Evolutionary conservation across 2,113 vertebrate genomes (phyloP).

Genomic region (Hemichromis elongatus): DNA sequence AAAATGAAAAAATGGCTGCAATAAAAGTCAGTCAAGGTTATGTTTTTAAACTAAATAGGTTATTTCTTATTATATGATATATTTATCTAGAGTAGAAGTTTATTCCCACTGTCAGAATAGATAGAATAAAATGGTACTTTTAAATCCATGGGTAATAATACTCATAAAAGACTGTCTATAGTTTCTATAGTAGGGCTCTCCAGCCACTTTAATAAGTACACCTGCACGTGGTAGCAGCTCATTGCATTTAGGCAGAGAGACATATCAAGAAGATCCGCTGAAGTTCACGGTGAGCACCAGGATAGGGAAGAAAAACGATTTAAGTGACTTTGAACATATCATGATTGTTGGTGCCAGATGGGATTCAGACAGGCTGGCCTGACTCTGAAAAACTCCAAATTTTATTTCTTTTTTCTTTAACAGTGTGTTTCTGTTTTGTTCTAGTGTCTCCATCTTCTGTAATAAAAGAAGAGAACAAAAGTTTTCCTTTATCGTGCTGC

Average conservation of each 20-base stretch:
- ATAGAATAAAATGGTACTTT: too few species aligned
- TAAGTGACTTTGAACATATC: neutral
- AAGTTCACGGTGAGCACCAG: neutral
- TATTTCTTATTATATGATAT: neutral
- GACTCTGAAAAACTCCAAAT: neutral
- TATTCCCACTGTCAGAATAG: neutral
- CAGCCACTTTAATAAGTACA: neutral
- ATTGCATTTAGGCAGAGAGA: neutral
- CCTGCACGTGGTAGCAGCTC: neutral
- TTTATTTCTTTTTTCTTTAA: neutral
- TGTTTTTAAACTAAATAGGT: too few species aligned
- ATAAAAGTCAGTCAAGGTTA: too few species aligned
- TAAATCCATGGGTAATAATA: too few species aligned
- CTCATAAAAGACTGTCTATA: neutral
- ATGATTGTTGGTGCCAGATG: neutral
- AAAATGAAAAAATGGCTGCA: too few species aligned
- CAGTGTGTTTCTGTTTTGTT: neutral
- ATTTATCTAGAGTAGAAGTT: neutral
- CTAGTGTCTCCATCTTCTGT: neutral
- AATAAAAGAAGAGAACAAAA: neutral
- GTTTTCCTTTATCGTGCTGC: accelerated
- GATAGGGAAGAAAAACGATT: accelerated
- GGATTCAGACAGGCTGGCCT: accelerated
- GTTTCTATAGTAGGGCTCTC: neutral
- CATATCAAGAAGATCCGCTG: neutral